Conservation (phyloP, 2,113 vertebrate species). For the Daubentonia madagascariensis region DNA sequence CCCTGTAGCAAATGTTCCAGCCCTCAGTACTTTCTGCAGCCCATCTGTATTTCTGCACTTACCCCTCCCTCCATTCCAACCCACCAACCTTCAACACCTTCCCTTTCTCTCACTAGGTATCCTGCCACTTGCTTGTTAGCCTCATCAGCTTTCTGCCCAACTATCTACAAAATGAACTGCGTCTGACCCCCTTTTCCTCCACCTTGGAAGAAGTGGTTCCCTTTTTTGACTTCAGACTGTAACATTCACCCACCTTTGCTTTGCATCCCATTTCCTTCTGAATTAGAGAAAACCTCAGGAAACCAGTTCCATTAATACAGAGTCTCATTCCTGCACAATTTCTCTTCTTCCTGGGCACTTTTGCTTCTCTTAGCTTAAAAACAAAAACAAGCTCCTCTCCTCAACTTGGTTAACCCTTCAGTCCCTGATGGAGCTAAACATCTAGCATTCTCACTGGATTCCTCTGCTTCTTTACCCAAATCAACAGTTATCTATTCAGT, state of each 20-base stretch:
- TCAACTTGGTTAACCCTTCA: not conserved
- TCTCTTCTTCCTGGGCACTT: not conserved
- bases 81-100: not conserved
- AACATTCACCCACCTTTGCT: not conserved
- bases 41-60: not conserved
- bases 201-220: not conserved
- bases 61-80: not conserved
- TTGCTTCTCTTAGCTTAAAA: not conserved
- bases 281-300: not conserved
- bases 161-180: not conserved
- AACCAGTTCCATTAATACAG: accelerated
- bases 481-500: not conserved
- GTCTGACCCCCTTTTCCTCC: not conserved
- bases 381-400: not conserved
- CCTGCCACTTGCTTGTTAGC: not conserved
- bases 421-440: not conserved
- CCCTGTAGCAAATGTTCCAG: not conserved
- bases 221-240: not conserved
- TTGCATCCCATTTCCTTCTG: not conserved
- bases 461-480: not conserved
- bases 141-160: not conserved
- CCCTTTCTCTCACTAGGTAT: not conserved
- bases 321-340: accelerated
- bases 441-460: not conserved
- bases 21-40: accelerated